A percentile compares a stretch with the other conserved stretches of the same genome.
Evolutionary conservation across 1,140 invertebrate species (phyloP).

Genomic region (Anastatus disparis): DNA sequence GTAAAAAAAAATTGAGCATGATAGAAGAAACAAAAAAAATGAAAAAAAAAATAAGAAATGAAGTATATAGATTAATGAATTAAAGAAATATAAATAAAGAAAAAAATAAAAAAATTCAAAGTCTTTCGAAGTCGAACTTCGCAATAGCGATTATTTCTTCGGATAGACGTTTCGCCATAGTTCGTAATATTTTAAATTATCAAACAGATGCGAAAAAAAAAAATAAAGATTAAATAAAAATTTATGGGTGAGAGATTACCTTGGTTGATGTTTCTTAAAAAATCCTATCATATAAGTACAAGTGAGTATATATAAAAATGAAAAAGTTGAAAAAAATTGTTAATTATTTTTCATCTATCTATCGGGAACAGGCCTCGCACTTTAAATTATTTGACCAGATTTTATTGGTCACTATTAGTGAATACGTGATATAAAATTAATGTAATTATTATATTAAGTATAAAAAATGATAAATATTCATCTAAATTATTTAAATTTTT

Average conservation of each 20-base stretch:
- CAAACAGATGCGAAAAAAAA: constrained; percentile 40
- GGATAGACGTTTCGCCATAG: constrained; percentile 50
- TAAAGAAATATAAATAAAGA: constrained; percentile 23
- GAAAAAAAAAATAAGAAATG: neutral
- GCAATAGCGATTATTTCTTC: constrained; percentile 49
- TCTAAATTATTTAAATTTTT: no score
- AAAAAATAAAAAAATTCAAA: constrained; percentile 6
- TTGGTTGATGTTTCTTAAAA: constrained; percentile 13
- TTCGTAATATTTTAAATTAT: constrained; percentile 55
- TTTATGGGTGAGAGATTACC: constrained; percentile 44
- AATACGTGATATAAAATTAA: no score
- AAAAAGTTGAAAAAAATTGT: neutral
- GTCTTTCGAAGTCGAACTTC: constrained; percentile 40
- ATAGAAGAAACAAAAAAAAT: neutral
- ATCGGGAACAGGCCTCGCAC: constrained; percentile 27
- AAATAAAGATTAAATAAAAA: constrained; percentile 13
- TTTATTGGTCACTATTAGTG: neutral
- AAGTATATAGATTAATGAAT: constrained; percentile 12
- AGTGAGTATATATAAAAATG: neutral
- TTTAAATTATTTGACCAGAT: constrained; percentile 10
- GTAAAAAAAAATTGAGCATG: constrained; percentile 24
- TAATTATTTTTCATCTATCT: constrained; percentile 6
- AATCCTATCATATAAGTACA: neutral
- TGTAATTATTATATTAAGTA: no score
- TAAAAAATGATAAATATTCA: no score